These are phyloP conservation scores for Harpagoxenus sublaevis DNA, from an alignment of 2,888 invertebrate genomes.

Conservation along the genomic window DNA sequence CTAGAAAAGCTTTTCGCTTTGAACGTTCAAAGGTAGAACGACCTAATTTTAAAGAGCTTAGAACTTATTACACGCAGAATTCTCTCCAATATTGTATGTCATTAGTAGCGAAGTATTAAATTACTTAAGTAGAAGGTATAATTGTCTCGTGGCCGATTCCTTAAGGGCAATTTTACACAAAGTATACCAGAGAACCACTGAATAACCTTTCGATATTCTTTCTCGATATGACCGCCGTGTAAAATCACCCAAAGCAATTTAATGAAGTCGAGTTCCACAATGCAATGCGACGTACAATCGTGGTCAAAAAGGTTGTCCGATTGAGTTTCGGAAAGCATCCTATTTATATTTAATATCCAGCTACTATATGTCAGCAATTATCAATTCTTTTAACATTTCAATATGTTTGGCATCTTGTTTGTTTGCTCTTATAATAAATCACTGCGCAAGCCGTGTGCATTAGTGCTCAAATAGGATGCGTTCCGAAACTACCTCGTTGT, in stretches of 20 bases:
- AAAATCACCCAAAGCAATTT: neutral
- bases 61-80: constrained; percentile 19
- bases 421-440: too few species aligned
- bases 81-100: constrained; percentile 27
- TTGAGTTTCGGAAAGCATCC: too few species aligned
- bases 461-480: too few species aligned
- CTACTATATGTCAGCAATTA: too few species aligned
- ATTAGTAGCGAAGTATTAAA: constrained; percentile 27
- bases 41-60: constrained; percentile 37
- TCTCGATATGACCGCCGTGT: neutral
- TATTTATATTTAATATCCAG: too few species aligned
- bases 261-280: neutral
- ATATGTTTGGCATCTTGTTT: too few species aligned
- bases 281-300: neutral
- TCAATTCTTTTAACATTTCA: too few species aligned
- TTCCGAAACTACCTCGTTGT: neutral
- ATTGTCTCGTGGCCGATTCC: constrained; percentile 5
- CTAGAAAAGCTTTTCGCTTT: neutral
- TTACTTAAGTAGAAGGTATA: constrained; percentile 11
- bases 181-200: neutral
- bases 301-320: too few species aligned
- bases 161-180: constrained; percentile 15
- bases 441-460: too few species aligned
- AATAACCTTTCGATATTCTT: neutral
- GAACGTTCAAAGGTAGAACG: constrained; percentile 33